phyloP scores from a whole-genome alignment of 2,113 vertebrate genomes.

The Prunella himalayana region DNA sequence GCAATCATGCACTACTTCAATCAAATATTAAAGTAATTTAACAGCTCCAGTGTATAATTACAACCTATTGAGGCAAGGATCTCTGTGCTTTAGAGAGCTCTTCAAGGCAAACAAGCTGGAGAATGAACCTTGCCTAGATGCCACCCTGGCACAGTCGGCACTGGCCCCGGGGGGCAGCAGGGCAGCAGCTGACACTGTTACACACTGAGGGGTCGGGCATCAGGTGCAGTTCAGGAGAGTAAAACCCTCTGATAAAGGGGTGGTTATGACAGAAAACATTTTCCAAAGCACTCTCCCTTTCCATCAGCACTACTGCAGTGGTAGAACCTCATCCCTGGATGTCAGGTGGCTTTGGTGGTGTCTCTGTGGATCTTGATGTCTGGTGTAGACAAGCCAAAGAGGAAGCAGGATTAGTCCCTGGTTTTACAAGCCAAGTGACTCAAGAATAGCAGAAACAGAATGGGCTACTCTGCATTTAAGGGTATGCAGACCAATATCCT shows the following conservation, averaged over 20 bases:
- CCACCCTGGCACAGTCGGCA: accelerated
- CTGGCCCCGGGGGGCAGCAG: accelerated
- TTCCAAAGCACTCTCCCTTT: background rate
- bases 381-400: background rate
- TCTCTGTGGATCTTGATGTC: background rate
- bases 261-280: background rate
- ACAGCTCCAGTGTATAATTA: background rate
- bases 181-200: background rate
- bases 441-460: background rate
- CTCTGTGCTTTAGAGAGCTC: background rate
- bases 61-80: background rate
- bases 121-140: background rate
- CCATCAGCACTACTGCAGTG: background rate
- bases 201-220: accelerated
- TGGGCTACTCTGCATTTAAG: background rate
- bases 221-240: background rate
- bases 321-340: background rate
- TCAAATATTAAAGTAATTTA: background rate
- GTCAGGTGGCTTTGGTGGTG: background rate
- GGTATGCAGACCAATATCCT: background rate
- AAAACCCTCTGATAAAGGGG: background rate
- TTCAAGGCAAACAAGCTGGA: background rate
- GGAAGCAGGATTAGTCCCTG: background rate
- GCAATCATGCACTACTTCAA: background rate
- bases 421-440: background rate